Evolutionary conservation across 1,140 invertebrate species (phyloP), one percentile per base, ranked within the genome.

Genomic region (Pygmarrhopalites habei): DNA sequence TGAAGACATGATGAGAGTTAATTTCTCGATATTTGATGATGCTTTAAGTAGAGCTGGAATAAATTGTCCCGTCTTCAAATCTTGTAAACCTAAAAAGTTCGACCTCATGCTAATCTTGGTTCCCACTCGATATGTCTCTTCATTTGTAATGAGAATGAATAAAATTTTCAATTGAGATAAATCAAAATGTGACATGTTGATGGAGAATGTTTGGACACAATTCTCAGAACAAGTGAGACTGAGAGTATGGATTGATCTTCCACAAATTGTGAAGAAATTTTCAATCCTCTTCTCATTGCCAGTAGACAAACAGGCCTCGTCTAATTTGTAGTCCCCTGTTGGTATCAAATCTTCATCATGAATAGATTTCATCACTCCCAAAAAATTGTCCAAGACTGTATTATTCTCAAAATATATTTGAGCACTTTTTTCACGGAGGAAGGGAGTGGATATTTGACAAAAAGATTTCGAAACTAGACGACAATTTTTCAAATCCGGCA

Each of bases 281-380:
- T 29, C 7, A 28, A 55, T 15, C 4, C 23, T 7, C 29, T 5
- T 12, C 29, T 55, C 51, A 32, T 55, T 55, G 3, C 51, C 51
- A 14, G 21, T 17, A 12, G 5, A 55, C 26, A 55, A 32, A 21
- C 51, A 55, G 21, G 51, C 5, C 21, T 55, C 51, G 23, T 55
- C 51, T 10, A 55, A 28, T 23, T 55, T 55, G 51, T 55, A 55
- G 29, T 55, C 51, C 5, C 5, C 51, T 4, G 51, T 55, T 29
- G 51, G 51, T 10, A 55, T 55, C 7, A 26, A 28, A 49, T 15
- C 23, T 12, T 32, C 51, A 55, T 26, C 29, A 14, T 10, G 21
- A n/a, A n/a, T n/a, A n/a, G n/a, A n/a, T 15, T 21, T 14, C 51
- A 55, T 55, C 29, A 21, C 21, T 23, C 21, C 51, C 21, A 55